Base-by-base conservation (phyloP, 2,888 invertebrate species). In the Mallateleia sp. region DNA sequence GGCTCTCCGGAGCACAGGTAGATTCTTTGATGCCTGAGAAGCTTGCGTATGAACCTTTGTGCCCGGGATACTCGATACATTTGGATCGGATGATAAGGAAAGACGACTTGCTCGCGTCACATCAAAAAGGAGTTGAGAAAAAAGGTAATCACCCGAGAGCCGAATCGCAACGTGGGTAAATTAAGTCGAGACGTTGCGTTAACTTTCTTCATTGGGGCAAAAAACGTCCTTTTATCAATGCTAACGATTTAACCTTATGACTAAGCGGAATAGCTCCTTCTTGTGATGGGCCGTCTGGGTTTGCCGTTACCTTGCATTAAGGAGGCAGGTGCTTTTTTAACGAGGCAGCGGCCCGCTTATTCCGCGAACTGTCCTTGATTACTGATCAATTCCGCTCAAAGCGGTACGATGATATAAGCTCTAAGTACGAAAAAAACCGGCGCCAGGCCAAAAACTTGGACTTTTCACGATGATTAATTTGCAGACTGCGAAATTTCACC, bases 1-100 rank as follows among this genome's bases (percentile, higher is more conserved):
- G 95, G 94, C 95, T 95, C 91, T 89, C 89, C 72, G 88, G 90
- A 81, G 91, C 90, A 93, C 94, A 94, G 94, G 95, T 94, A 94
- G 92, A 90, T 91, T 92, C 91, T 94, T 94, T 93, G 91, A 93
- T 91, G 90, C 91, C 88, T 88, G 90, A 91, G 91, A 93, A 92
- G 91, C 92, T 93, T 92, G 91, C 91, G 92, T 91, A 91, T 91
- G 89, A 88, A 90, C 90, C 85, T 90, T 92, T 92, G 90, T 91
- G 71, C 87, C 34, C 81, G 75, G 87, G 94, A 93, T 88, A 95
- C 92, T 94, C 91, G 94, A 95, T 95, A 95, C 94, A 92, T 92
- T 91, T 82, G 89, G 91, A 89, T 91, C 90, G 88, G 82, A 86
- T 90, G 88, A 82, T 88, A 80, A 87, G 72, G 89, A 82, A 89